Conservation (phyloP, 2,113 vertebrate genomes). For the Platichthys flesus region DNA sequence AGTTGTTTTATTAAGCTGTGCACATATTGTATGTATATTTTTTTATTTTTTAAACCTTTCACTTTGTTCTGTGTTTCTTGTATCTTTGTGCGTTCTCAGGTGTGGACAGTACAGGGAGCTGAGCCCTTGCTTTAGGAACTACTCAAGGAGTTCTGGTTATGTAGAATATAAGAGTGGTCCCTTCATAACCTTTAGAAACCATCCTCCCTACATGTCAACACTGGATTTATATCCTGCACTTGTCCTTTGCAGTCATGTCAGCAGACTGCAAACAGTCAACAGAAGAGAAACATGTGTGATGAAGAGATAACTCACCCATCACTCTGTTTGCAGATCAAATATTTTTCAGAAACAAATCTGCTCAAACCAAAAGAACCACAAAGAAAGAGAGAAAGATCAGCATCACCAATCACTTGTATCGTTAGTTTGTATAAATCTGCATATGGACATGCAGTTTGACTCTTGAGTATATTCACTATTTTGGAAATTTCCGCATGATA, state of each 20-base stretch:
- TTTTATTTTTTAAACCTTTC: constrained; percentile 47
- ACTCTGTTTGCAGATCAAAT: constrained; percentile 28
- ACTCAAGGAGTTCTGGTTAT: constrained; percentile 49
- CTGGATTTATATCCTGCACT: constrained; percentile 17
- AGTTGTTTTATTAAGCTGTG: constrained; percentile 61
- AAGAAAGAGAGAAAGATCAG: not conserved
- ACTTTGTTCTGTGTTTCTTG: constrained; percentile 46
- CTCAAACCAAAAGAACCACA: constrained; percentile 3
- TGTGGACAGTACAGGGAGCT: constrained; percentile 71
- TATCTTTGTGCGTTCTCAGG: constrained; percentile 69
- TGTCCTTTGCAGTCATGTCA: constrained; percentile 16
- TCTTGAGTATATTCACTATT: constrained; percentile 2
- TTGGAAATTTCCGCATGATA: constrained; percentile 2
- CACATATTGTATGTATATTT: constrained; percentile 29
- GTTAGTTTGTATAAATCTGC: constrained; percentile 16
- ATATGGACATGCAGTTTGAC: constrained; percentile 4
- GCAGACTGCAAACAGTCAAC: constrained; percentile 12
- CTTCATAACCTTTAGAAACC: constrained; percentile 15
- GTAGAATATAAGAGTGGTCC: constrained; percentile 18
- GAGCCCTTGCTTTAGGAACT: constrained; percentile 50
- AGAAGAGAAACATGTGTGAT: constrained; percentile 10
- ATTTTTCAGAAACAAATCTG: not conserved
- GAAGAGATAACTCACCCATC: constrained; percentile 13
- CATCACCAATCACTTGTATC: not conserved
- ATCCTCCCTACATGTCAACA: constrained; percentile 10